Percentiles rank a stretch among this genome's conserved stretches.
phyloP scores from a whole-genome alignment of 2,888 invertebrate species.

The Sicus ferrugineus region DNA sequence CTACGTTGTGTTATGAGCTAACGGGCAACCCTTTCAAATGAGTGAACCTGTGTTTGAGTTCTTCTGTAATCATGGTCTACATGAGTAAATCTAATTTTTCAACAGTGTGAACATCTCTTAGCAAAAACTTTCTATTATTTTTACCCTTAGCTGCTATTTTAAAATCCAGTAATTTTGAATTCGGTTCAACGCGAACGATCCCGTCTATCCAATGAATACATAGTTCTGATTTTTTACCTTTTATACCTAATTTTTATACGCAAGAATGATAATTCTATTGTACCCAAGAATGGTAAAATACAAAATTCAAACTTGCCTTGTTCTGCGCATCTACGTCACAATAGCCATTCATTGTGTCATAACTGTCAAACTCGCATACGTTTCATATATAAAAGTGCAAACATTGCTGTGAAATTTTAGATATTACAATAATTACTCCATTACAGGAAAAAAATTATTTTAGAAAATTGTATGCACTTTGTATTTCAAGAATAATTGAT shows the following conservation, averaged over 20 bases:
- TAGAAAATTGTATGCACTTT: too few species aligned
- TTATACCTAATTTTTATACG: slow-evolving; percentile 18
- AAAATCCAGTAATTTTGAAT: slow-evolving; percentile 23
- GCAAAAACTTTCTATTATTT: not conserved
- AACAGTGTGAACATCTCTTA: slow-evolving; percentile 10
- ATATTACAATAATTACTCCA: too few species aligned
- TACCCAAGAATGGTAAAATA: too few species aligned
- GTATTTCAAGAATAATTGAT: too few species aligned
- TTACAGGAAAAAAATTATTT: too few species aligned
- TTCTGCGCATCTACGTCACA: too few species aligned
- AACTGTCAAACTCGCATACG: too few species aligned
- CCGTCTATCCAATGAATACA: slow-evolving; percentile 38
- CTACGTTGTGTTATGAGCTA: slow-evolving; percentile 25
- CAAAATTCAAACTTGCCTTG: too few species aligned
- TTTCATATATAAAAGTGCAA: too few species aligned
- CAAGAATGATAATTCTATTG: too few species aligned
- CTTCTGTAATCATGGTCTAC: not conserved
- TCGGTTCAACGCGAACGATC: slow-evolving; percentile 19
- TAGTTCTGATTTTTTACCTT: slow-evolving; percentile 33
- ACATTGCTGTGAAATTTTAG: too few species aligned
- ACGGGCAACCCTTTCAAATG: slow-evolving; percentile 32
- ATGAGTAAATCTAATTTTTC: slow-evolving; percentile 2
- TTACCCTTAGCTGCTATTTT: slow-evolving; percentile 11
- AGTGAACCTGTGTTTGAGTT: slow-evolving; percentile 8
- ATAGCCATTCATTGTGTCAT: too few species aligned